Percentiles rank a stretch among this genome's conserved stretches.
Conservation (phyloP, 2,888 invertebrate species). For the Monopis laevigella region DNA sequence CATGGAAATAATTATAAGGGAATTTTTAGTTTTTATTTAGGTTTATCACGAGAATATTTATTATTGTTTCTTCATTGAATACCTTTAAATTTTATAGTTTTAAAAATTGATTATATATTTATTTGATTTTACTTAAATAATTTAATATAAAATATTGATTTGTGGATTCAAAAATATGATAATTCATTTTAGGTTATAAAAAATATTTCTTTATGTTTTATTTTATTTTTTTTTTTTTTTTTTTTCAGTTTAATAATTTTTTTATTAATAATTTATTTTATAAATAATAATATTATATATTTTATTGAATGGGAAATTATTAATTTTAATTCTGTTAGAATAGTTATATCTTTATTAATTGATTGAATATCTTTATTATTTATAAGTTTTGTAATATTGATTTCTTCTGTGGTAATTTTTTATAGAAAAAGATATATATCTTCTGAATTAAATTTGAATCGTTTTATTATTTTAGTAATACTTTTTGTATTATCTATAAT, state of each 20-base stretch:
- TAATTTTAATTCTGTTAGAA: constrained; percentile 48
- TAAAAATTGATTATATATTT: constrained; percentile 59
- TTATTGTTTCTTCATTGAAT: constrained; percentile 70
- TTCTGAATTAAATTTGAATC: constrained; percentile 64
- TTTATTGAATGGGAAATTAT: constrained; percentile 67
- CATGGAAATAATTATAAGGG: constrained; percentile 66
- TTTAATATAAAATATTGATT: constrained; percentile 75
- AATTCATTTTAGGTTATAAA: constrained; percentile 56
- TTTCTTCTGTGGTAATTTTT: constrained; percentile 72
- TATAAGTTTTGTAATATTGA: constrained; percentile 71
- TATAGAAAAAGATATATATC: constrained; percentile 73
- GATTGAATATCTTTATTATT: constrained; percentile 73
- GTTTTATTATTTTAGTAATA: constrained; percentile 72
- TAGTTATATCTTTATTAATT: constrained; percentile 66
- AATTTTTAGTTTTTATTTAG: constrained; percentile 54
- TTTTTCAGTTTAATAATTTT: constrained; percentile 46
- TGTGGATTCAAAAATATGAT: constrained; percentile 71
- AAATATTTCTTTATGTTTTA: constrained; percentile 9
- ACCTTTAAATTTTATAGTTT: constrained; percentile 70
- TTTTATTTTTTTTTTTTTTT: constrained; percentile 38
- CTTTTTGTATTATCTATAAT: constrained; percentile 75
- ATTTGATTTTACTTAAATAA: constrained; percentile 70
- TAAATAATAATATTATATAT: constrained; percentile 46
- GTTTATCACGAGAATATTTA: constrained; percentile 66
- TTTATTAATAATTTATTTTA: constrained; percentile 48